Percentiles rank a stretch among this genome's conserved stretches.
These are phyloP conservation scores for Lasioglossum marginatum DNA, from an alignment of 2,888 invertebrate species.

Conservation along the genomic window DNA sequence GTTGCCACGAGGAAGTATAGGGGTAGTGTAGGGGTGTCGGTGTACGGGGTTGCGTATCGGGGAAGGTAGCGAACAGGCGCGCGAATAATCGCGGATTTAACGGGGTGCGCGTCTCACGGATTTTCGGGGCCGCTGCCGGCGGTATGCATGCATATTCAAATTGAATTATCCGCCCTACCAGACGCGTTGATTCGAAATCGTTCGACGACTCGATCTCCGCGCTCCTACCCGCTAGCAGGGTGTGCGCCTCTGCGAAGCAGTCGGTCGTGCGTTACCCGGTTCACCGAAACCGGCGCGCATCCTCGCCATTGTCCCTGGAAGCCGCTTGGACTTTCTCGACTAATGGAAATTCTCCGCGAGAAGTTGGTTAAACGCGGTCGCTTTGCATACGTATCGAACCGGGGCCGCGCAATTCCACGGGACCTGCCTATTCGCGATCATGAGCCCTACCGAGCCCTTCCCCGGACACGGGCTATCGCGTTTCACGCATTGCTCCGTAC, in stretches of 20 bases:
- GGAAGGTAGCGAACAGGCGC: slow-evolving; percentile 28
- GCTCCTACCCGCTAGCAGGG: not conserved
- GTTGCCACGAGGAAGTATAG: not conserved
- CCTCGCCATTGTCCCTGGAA: slow-evolving; percentile 52
- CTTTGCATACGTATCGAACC: slow-evolving; percentile 82
- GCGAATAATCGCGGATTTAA: slow-evolving; percentile 40
- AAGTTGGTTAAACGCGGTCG: slow-evolving; percentile 82
- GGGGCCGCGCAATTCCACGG: slow-evolving; percentile 21
- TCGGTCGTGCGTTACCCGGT: slow-evolving; percentile 38
- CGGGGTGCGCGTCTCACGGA: slow-evolving; percentile 44
- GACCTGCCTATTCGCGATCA: not conserved
- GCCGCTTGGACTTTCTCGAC: slow-evolving; percentile 59
- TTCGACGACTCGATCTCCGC: slow-evolving; percentile 76
- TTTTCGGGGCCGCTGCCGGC: slow-evolving; percentile 38
- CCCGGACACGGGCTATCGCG: not conserved
- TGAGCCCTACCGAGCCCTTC: not conserved
- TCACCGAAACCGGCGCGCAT: slow-evolving; percentile 38
- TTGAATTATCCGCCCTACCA: slow-evolving; percentile 84
- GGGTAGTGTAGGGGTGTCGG: not conserved
- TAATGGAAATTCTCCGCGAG: slow-evolving; percentile 83
- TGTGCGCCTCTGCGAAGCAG: slow-evolving; percentile 9
- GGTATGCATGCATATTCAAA: slow-evolving; percentile 83
- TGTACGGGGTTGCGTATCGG: slow-evolving; percentile 6
- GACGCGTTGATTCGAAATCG: slow-evolving; percentile 84
- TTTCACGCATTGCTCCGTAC: not conserved